phyloP scores from a whole-genome alignment of 2,888 invertebrate genomes.

The Amphipyra berbera region DNA sequence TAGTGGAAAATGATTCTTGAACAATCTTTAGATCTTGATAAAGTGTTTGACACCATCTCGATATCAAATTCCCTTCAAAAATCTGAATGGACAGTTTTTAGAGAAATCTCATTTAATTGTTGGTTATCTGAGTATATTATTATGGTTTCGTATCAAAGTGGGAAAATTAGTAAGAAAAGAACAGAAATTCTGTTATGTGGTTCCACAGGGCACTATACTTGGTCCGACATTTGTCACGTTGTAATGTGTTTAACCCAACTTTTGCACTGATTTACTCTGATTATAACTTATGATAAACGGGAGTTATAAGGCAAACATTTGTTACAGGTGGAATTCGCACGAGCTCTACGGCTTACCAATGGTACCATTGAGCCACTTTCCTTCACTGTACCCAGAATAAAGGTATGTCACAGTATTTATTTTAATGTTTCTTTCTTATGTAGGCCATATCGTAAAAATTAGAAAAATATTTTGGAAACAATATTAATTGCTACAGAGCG shows the following conservation, averaged over 20 bases:
- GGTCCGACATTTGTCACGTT: neutral
- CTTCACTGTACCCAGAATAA: constrained; percentile 98
- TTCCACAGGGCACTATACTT: neutral
- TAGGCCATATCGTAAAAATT: no score
- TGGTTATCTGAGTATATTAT: no score
- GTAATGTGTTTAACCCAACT: no score
- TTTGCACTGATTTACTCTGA: no score
- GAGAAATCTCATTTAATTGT: no score
- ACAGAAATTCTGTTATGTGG: neutral
- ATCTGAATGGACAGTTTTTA: no score
- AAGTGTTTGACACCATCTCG: no score
- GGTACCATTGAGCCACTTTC: constrained; percentile 97
- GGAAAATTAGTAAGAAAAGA: neutral
- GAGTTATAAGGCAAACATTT: neutral
- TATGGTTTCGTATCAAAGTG: neutral
- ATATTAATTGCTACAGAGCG: constrained; percentile 90
- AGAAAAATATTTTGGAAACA: no score
- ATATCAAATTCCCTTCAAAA: no score
- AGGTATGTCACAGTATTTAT: constrained; percentile 88
- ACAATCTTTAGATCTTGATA: no score
- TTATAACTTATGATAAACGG: no score
- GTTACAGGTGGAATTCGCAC: constrained; percentile 96
- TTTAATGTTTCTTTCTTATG: neutral
- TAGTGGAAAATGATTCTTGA: no score
- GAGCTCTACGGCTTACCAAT: constrained; percentile 97